Base-by-base conservation (phyloP, 2,888 invertebrate genomes). In the Heliconius hortense region DNA sequence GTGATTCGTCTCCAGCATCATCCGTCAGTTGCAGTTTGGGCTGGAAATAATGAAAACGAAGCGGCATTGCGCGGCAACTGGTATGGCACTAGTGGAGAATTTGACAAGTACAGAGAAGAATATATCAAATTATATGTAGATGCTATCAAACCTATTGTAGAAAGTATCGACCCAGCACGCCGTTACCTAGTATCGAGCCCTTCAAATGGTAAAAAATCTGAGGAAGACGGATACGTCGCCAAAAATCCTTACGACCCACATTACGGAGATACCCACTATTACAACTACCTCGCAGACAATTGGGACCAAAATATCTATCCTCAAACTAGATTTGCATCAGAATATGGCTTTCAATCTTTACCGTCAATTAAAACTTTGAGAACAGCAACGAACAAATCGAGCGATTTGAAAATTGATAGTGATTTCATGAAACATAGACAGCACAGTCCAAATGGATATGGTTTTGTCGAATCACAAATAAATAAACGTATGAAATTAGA, bases 41-140 rank as follows among this genome's bases (percentile, higher is more conserved):
- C 98, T n/a, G 98, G 97, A 7, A 99, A 99, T 88, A 99, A 99
- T 87, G 99, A 99, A 90, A 99, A 99, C 86, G 99, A 99, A 93
- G 97, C 96, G 7, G 99, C 98, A 0, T 87, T 99, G 10, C 94
- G 96, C 68, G 96, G 96, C 63, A 96, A 97, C 86, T 99, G 98
- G 99, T 96, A 97, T 85, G 86, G 87, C 1, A 96, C 96, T 0
- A 82, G 84, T 0, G 72, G 82, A 0, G 84, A 95, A 21, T 95
- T 94, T 79, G 82, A 90, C 0, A 89, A 92, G 72, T 97, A 96
- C 84, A 95, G 96, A 83, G 82, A 89, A 0, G 98, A 99, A 85
- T 99, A 98, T 84, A 90, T 97, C 0, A 95, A 95, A 83, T 94
- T 99, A 0, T 99, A 99, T 85, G 96, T 97, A 0, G 94, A 96